Evolutionary conservation across 1,140 invertebrate species (phyloP), one percentile per base, ranked within the genome.

Genomic region (Lepidurus packardi): DNA sequence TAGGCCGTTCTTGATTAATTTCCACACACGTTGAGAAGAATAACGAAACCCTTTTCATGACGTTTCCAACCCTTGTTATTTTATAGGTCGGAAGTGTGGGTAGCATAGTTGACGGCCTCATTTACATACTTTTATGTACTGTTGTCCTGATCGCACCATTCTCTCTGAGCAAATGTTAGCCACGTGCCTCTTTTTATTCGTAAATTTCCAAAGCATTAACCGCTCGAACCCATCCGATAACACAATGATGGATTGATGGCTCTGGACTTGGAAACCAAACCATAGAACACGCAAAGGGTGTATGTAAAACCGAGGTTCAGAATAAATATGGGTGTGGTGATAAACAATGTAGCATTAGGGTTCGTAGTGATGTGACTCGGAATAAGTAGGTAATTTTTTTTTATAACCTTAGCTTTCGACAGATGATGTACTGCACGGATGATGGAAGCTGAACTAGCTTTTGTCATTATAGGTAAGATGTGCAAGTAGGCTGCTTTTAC

Each of bases 191-290:
- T 13, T 65, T n/a, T 65, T 21, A 65, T 34, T 34, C 16, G 53
- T 65, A 13, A 65, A 65, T 21, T 21, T 65, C 53, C 53, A 65
- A 3, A 65, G 21, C 53, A 21, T 65, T 65, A 65, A 65, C 53
- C 53, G 53, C 53, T 13, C 6, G 3, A 65, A 65, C 53, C 53
- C 53, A 65, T 65, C 53, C 53, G 53, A 65, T 65, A 65, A 65
- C 53, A n/a, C 53, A n/a, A 13, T 65, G 53, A 65, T 65, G 21
- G 53, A 65, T 65, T 65, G 53, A 65, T 65, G n/a, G 53, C 53
- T 65, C 0, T 65, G 53, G 13, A 65, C 53, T 65, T 21, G 5
- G 53, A 65, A 65, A 13, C 53, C 16, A 65, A 65, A 65, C 53
- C 21, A 21, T 21, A 65, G 16, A 65, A 65, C 53, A 65, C 53